A percentile compares a stretch with the other conserved stretches of the same genome.
Conservation (phyloP, 1,140 invertebrate genomes). For the Sycophaga agraensis region DNA sequence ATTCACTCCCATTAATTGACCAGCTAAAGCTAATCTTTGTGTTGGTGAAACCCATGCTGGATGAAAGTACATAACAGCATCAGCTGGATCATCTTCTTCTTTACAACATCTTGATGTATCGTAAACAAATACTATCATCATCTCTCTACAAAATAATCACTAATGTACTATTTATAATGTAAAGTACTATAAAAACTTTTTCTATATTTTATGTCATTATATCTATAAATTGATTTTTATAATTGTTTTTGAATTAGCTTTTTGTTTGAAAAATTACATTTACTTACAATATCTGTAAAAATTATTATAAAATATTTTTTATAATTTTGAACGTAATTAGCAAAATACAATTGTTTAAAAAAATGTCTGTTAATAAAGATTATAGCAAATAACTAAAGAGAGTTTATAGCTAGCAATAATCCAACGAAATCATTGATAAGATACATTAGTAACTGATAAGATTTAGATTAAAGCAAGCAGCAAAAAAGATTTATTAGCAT, state of each 20-base stretch:
- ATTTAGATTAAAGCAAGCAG: not conserved
- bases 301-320: too few relatives aligned
- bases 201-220: not conserved
- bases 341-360: too few relatives aligned
- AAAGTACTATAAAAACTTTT: slow-evolving; percentile 17
- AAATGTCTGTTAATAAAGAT: too few relatives aligned
- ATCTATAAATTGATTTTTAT: not conserved
- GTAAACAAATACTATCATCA: slow-evolving; percentile 86
- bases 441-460: slow-evolving; percentile 8
- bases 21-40: slow-evolving; percentile 76
- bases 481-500: too few relatives aligned
- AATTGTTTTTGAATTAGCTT: not conserved
- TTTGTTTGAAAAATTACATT: not conserved
- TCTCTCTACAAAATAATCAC: slow-evolving; percentile 67
- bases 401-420: too few relatives aligned
- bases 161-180: not conserved
- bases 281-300: too few relatives aligned
- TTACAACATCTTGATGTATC: slow-evolving; percentile 74
- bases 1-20: slow-evolving; percentile 79
- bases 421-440: slow-evolving; percentile 2
- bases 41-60: slow-evolving; percentile 82
- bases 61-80: slow-evolving; percentile 85
- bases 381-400: too few relatives aligned
- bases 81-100: slow-evolving; percentile 82
- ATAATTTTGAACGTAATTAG: too few relatives aligned